phyloP scores from a whole-genome alignment of 2,797 vertebrate genomes.

The Pristis pectinata region DNA sequence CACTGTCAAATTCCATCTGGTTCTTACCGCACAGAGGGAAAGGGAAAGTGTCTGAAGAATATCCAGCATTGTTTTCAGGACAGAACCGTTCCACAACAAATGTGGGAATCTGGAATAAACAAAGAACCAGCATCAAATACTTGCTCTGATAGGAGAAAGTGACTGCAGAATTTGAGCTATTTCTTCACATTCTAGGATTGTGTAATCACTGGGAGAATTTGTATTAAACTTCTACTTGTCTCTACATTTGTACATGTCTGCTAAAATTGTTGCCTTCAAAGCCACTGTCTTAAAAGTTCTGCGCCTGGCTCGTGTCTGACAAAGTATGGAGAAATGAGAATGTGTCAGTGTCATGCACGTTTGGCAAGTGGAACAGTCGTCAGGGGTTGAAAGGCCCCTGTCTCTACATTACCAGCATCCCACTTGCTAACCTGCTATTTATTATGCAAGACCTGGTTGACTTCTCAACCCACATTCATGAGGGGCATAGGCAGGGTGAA shows the following conservation, averaged over 20 bases:
- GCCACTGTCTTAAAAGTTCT: neutral
- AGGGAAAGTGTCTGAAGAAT: constrained; percentile 91
- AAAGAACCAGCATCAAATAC: neutral
- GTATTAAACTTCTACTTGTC: neutral
- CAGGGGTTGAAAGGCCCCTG: too few species aligned
- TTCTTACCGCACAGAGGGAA: constrained; percentile 84
- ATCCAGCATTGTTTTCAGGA: constrained; percentile 95
- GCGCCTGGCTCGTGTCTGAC: neutral
- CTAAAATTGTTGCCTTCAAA: neutral
- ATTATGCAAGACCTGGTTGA: too few species aligned
- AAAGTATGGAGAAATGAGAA: neutral
- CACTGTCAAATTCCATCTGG: neutral
- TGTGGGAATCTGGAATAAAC: constrained; percentile 76
- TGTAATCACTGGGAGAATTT: neutral
- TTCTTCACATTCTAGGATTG: neutral
- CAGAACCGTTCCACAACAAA: constrained; percentile 91
- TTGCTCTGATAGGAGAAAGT: neutral
- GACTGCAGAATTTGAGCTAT: neutral
- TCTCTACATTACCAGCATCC: too few species aligned
- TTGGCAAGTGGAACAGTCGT: too few species aligned
- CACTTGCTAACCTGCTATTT: too few species aligned
- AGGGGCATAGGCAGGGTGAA: too few species aligned
- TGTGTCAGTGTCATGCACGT: neutral
- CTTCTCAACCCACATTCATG: too few species aligned
- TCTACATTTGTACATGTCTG: neutral